Evolutionary conservation across 2,113 vertebrate genomes (phyloP).

Genomic region (Calidris pygmaea): DNA sequence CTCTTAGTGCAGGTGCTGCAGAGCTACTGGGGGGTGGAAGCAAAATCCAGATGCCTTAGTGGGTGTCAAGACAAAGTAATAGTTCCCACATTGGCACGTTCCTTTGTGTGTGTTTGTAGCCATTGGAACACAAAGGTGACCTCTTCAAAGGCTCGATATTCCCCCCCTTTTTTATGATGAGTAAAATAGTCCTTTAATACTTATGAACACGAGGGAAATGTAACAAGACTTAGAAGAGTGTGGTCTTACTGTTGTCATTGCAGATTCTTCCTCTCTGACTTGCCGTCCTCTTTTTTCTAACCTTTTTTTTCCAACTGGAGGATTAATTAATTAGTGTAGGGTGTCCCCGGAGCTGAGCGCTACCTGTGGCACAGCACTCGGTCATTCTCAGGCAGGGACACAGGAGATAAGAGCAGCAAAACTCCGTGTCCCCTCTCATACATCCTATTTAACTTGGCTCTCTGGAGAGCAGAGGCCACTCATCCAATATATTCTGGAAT

Average conservation of each 20-base stretch:
- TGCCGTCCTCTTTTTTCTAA: background rate
- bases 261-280: background rate
- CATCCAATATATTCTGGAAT: background rate
- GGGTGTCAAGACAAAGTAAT: background rate
- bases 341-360: background rate
- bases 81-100: background rate
- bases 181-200: background rate
- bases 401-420: background rate
- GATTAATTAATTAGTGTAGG: background rate
- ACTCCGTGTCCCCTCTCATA: background rate
- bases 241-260: background rate
- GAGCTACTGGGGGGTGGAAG: background rate
- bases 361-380: background rate
- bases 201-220: background rate
- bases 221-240: background rate
- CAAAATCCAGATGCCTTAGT: background rate
- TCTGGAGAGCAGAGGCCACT: background rate
- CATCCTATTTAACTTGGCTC: background rate
- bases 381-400: background rate
- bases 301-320: background rate
- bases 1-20: background rate
- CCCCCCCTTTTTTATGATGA: background rate
- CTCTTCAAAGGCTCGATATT: background rate
- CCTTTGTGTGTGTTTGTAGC: background rate
- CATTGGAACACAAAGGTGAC: background rate